Evolutionary conservation across 1,140 invertebrate genomes (phyloP), one percentile per base, ranked within the genome.

Genomic region (Drosophila athabasca): DNA sequence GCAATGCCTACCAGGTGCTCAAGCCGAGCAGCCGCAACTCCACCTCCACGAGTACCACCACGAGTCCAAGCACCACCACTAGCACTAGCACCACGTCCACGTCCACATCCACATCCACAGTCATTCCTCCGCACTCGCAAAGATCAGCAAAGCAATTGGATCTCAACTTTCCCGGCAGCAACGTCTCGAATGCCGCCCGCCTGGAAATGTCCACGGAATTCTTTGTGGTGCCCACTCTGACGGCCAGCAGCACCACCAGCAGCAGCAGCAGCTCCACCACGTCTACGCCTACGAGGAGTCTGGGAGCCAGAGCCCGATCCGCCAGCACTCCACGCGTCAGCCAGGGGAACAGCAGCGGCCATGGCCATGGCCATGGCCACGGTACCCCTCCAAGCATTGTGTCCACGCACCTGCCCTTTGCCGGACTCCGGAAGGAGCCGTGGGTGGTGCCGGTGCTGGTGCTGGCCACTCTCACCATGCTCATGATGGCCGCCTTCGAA

Each of bases 371-470:
- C 43, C 48, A 69, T 26, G 60, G 67, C 53, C 50, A 52, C 39
- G 78, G 74, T 13, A 90, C 88, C 4, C 79, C 89, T 15, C 91
- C 91, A 15, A 90, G 90, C 46, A 90, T 91, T 29, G 67, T 90
- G 39, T 80, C 84, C 41, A 92, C 90, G 43, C 76, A 89, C 50
- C 55, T 75, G 50, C 74, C 75, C 26, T 90, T 90, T 17, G 72
- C 79, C 5, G 90, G 90, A 3, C 93, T 96, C 39, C 92, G 95
- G 58, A 93, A 94, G 67, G 95, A 97, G 85, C 94, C 95, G 1
- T 98, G 97, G 97, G 96, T 97, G 4, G 94, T 97, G 69, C 97
- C 97, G 0, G 93, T 98, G 17, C 93, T 97, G 13, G 95, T 95
- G 3, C 93, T 97, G 43, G 95, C 96, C 48, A 95, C 95, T 9